Evolutionary conservation across 2,888 invertebrate genomes (phyloP).

Genomic region (Sclerodermus sp.): DNA sequence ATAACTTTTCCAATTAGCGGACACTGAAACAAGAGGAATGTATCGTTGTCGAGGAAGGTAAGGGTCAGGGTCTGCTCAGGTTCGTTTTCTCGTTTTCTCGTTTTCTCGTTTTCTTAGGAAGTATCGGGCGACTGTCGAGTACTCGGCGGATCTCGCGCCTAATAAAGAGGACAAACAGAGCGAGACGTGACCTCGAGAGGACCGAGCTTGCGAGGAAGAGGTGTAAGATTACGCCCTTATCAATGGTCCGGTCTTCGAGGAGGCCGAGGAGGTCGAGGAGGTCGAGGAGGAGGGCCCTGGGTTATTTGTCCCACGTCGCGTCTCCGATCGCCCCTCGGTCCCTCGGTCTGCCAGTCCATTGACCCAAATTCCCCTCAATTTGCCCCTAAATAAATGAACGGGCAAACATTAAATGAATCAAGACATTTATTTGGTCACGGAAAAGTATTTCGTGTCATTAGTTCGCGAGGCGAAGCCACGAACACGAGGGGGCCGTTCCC

Average conservation of each 20-base stretch:
- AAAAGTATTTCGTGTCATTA: constrained; percentile 43
- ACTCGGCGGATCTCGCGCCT: constrained; percentile 23
- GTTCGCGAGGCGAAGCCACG: constrained; percentile 12
- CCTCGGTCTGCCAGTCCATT: constrained; percentile 16
- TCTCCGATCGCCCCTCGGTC: constrained; percentile 34
- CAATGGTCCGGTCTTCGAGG: constrained; percentile 15
- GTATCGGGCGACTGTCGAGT: constrained; percentile 31
- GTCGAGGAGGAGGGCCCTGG: constrained; percentile 3
- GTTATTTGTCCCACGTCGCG: constrained; percentile 47
- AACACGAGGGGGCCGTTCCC: constrained; percentile 4
- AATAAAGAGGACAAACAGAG: constrained; percentile 49
- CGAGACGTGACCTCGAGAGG: constrained; percentile 37
- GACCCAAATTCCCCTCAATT: constrained; percentile 53
- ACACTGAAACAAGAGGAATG: no score
- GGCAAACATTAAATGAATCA: constrained; percentile 46
- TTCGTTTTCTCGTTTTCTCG: no score
- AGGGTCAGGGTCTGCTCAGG: no score
- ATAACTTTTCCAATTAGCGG: no score
- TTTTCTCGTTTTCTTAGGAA: no score
- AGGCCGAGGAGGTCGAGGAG: no score
- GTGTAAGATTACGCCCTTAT: constrained; percentile 53
- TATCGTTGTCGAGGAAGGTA: no score
- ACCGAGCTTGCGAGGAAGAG: constrained; percentile 31
- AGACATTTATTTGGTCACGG: constrained; percentile 47
- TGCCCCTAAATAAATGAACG: constrained; percentile 48